Evolutionary conservation across 2,888 invertebrate species (phyloP).

Genomic region (Dromius quadrimaculatus): DNA sequence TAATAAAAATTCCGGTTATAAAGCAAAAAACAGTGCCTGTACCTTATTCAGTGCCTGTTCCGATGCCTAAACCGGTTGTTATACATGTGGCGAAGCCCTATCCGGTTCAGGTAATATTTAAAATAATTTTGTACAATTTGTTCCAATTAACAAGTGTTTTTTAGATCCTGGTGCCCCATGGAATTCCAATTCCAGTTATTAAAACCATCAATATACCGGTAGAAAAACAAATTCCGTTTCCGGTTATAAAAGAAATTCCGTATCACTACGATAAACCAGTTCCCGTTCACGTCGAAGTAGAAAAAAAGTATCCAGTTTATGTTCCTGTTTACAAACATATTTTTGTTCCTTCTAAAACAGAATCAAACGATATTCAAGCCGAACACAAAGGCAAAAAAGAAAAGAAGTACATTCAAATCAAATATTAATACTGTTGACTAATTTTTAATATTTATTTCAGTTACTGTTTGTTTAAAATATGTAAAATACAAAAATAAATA

Average conservation of each 20-base stretch:
- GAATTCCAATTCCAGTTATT: conserved; percentile 76
- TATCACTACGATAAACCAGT: conserved; percentile 77
- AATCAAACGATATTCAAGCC: no score
- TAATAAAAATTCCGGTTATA: conserved; percentile 70
- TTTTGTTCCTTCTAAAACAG: conserved; percentile 63
- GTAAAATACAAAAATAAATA: no score
- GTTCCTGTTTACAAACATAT: conserved; percentile 74
- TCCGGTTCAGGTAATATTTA: conserved; percentile 69
- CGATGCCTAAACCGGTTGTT: conserved; percentile 38
- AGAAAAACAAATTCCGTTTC: conserved; percentile 79
- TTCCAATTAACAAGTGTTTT: background rate
- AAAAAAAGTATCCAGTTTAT: conserved; percentile 68
- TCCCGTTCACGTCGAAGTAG: conserved; percentile 76
- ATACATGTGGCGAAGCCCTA: conserved; percentile 71
- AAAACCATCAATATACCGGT: conserved; percentile 78
- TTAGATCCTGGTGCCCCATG: conserved; percentile 74
- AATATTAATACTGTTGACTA: no score
- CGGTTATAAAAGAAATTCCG: conserved; percentile 75
- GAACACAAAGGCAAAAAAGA: no score
- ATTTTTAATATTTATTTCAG: no score
- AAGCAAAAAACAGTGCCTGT: conserved; percentile 68
- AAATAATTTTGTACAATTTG: background rate
- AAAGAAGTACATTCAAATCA: no score
- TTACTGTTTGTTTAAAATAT: no score
- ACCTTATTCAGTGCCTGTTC: conserved; percentile 66